Percentiles rank a stretch among this genome's conserved stretches.
These are phyloP conservation scores for Phytoseiulus persimilis DNA, from an alignment of 2,888 invertebrate species.

Conservation along the genomic window DNA sequence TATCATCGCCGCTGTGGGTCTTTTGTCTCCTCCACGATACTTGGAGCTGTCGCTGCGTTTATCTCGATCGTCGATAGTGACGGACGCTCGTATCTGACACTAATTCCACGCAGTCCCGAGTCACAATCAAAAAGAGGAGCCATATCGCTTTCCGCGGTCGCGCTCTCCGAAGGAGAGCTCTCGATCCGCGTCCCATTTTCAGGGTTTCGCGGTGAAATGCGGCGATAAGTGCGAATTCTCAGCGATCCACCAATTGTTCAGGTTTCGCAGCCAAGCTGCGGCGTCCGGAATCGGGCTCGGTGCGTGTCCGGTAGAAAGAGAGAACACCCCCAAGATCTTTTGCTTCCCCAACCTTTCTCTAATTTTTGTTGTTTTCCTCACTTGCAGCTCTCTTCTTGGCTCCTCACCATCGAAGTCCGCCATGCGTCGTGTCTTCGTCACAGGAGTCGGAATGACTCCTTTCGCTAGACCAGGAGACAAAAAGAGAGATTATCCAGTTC, in stretches of 20 bases:
- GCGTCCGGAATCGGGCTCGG: no score
- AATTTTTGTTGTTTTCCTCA: neutral
- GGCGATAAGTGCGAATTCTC: neutral
- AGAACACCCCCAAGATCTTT: no score
- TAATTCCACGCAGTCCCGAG: neutral
- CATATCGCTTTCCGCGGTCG: neutral
- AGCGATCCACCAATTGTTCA: neutral
- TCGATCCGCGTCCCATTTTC: neutral
- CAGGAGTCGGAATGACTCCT: slow-evolving; percentile 97
- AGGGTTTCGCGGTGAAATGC: neutral
- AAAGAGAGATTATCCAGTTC: slow-evolving; percentile 82
- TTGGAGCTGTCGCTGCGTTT: neutral
- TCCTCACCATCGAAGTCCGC: neutral
- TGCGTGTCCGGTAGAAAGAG: no score
- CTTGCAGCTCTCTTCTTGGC: neutral
- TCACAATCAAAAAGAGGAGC: neutral
- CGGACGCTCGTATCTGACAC: neutral
- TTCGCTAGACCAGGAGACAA: slow-evolving; percentile 86
- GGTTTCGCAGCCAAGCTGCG: neutral
- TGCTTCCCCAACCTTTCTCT: no score
- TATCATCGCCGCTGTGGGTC: neutral
- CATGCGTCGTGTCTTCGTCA: slow-evolving; percentile 62
- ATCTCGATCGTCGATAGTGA: neutral
- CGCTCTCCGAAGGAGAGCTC: neutral
- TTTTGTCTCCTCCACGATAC: neutral